Evolutionary conservation across 2,113 vertebrate genomes (phyloP).

Genomic region (Charina bottae): DNA sequence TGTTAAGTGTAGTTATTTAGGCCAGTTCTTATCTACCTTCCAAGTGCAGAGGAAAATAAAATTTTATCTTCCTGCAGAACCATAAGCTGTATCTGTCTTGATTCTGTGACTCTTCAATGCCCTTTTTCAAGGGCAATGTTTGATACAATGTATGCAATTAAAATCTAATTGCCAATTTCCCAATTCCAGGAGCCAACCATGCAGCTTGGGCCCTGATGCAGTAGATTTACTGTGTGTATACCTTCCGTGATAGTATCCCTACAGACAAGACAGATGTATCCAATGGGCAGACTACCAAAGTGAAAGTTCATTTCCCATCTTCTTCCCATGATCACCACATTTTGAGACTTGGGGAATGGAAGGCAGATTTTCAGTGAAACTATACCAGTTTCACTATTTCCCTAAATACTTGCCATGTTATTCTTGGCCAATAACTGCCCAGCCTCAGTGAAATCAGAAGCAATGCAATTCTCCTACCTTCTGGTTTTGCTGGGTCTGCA

Average conservation of each 20-base stretch:
- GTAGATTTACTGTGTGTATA: not conserved
- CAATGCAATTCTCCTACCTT: not conserved
- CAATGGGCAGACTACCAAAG: not conserved
- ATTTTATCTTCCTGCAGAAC: not conserved
- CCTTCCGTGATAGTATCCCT: not conserved
- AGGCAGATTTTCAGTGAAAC: not conserved
- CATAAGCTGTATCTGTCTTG: not conserved
- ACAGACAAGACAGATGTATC: not conserved
- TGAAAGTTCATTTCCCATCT: not conserved
- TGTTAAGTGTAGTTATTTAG: not conserved
- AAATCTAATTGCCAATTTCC: not conserved
- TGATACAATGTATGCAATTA: not conserved
- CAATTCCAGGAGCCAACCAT: not conserved
- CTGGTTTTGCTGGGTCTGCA: not conserved
- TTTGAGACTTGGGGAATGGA: not conserved
- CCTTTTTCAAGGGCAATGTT: too few species aligned
- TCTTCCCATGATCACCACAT: not conserved
- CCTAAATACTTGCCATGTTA: not conserved
- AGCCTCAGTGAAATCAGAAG: not conserved
- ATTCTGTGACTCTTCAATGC: not conserved
- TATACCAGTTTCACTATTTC: too few species aligned
- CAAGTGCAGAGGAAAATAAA: not conserved
- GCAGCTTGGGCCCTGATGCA: not conserved
- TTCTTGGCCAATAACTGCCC: not conserved
- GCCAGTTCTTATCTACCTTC: not conserved